Evolutionary conservation across 2,797 vertebrate genomes (phyloP).

Genomic region (Champsocephalus gunnari): DNA sequence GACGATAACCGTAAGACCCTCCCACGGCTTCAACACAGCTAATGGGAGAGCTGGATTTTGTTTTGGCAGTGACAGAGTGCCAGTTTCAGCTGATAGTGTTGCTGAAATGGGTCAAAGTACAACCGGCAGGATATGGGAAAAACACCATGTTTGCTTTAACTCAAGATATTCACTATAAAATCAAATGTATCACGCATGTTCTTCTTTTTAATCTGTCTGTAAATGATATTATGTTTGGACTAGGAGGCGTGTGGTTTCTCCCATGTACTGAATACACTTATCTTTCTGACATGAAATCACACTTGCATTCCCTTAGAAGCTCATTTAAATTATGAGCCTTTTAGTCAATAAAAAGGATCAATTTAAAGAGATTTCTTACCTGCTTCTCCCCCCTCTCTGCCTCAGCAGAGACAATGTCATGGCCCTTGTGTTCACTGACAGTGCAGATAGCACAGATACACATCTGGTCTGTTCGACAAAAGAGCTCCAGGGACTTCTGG

Average conservation of each 20-base stretch:
- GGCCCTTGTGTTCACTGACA: conserved; percentile 84
- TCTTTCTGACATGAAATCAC: conserved; percentile 13
- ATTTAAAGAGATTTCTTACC: conserved; percentile 72
- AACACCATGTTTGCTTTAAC: conserved; percentile 57
- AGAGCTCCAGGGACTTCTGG: conserved; percentile 84
- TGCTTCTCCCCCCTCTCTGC: conserved; percentile 83
- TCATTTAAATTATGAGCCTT: not conserved
- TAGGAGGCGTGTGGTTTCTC: not conserved
- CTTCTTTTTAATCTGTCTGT: not conserved
- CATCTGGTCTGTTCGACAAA: conserved; percentile 87
- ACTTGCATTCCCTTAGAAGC: conserved; percentile 4
- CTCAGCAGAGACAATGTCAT: conserved; percentile 83
- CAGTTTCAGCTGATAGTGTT: conserved; percentile 73
- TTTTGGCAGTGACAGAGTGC: conserved; percentile 73
- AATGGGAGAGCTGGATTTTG: conserved; percentile 72
- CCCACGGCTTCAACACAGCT: conserved; percentile 42
- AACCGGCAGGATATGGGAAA: conserved; percentile 47
- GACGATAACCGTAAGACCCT: conserved; percentile 58
- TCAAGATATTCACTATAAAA: conserved; percentile 42
- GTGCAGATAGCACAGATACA: conserved; percentile 86
- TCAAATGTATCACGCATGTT: not conserved
- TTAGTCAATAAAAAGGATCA: not conserved
- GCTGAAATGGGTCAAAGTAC: conserved; percentile 82
- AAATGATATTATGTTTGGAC: not conserved
- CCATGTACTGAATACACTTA: conserved; percentile 5